phyloP scores from a whole-genome alignment of 2,113 vertebrate genomes.

The Pangasianodon gigas region DNA sequence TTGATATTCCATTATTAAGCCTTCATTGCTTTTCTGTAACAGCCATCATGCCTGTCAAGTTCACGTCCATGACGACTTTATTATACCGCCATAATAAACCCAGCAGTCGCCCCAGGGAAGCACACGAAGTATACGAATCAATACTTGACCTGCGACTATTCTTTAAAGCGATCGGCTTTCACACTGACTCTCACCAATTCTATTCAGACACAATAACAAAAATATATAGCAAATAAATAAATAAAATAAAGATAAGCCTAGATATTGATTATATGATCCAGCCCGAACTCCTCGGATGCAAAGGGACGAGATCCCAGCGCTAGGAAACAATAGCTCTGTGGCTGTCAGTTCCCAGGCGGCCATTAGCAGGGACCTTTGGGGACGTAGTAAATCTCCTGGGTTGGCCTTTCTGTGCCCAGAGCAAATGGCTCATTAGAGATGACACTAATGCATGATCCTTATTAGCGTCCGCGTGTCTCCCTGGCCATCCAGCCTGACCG shows the following conservation, averaged over 20 bases:
- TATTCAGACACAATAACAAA: neutral
- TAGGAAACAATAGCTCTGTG: slow-evolving; percentile 48
- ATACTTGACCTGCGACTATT: slow-evolving; percentile 70
- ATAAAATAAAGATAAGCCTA: neutral
- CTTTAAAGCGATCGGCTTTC: slow-evolving; percentile 50
- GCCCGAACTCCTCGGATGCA: neutral
- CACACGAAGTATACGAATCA: slow-evolving; percentile 65
- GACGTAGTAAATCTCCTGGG: slow-evolving; percentile 70
- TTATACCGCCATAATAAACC: slow-evolving; percentile 70
- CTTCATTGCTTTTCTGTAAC: slow-evolving; percentile 60
- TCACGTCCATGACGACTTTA: slow-evolving; percentile 70
- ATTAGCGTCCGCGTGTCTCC: slow-evolving; percentile 71
- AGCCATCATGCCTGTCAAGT: slow-evolving; percentile 59
- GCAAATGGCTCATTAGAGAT: slow-evolving; percentile 76
- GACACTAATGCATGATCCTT: slow-evolving; percentile 79
- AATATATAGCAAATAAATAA: slow-evolving; percentile 5
- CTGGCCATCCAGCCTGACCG: slow-evolving; percentile 67
- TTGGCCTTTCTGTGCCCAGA: slow-evolving; percentile 76
- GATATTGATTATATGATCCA: neutral
- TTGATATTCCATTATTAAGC: slow-evolving; percentile 69
- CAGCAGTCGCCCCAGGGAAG: slow-evolving; percentile 67
- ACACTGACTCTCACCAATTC: neutral
- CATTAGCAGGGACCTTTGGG: slow-evolving; percentile 72
- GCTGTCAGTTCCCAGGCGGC: slow-evolving; percentile 56
- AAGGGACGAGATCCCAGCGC: slow-evolving; percentile 28